A percentile compares a stretch with the other conserved stretches of the same genome.
These are phyloP conservation scores for Tachysurus vachellii DNA, from an alignment of 2,113 vertebrate species.

Conservation along the genomic window DNA sequence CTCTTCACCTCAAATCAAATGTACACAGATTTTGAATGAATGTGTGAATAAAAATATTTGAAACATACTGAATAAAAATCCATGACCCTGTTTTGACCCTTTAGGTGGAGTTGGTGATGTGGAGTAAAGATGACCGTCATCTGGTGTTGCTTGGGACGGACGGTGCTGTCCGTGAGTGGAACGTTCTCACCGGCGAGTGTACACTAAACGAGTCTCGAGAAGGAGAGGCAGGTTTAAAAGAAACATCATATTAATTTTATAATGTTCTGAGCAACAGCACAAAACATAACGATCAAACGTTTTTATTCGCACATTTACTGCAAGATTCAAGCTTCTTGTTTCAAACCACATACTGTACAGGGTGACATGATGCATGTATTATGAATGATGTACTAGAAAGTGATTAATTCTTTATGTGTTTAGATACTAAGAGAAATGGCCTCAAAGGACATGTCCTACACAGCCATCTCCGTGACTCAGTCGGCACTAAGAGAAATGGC, in stretches of 20 bases:
- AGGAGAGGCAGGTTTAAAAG: neutral
- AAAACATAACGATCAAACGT: neutral
- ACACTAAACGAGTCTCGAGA: neutral
- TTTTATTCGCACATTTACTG: neutral
- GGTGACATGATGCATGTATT: neutral
- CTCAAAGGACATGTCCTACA: neutral
- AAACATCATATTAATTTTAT: neutral
- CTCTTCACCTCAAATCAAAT: neutral
- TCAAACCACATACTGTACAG: neutral
- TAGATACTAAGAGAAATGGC: neutral
- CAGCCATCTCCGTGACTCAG: conserved; percentile 7
- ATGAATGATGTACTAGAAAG: neutral
- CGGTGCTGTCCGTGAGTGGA: neutral
- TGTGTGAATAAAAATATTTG: neutral
- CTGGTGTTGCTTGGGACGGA: neutral
- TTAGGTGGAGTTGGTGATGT: neutral
- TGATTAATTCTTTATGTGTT: neutral
- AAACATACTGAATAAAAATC: neutral
- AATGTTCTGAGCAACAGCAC: neutral
- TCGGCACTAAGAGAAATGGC: neutral
- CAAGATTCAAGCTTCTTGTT: neutral
- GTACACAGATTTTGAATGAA: neutral
- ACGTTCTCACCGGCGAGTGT: neutral
- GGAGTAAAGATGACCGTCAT: neutral
- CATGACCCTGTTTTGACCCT: neutral